Base-by-base conservation (phyloP, 2,888 invertebrate species). In the Thalpophila matura region DNA sequence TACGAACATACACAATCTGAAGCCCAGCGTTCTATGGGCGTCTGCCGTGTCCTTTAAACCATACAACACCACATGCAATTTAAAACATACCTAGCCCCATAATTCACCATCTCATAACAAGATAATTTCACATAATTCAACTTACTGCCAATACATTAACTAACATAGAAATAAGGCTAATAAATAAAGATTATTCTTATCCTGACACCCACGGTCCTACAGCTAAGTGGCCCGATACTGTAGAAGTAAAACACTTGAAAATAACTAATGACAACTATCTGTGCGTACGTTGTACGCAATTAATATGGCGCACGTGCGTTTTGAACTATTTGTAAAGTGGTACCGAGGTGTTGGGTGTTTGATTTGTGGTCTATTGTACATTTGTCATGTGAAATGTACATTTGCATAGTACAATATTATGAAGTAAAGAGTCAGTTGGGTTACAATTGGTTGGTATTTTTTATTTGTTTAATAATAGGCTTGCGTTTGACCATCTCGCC, bases 251-350 rank as follows among this genome's bases (percentile, higher is more conserved):
- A 86, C 85, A 85, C 82, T 81, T 73, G 77, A 76, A 83, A 81
- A 84, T 89, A 87, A 90, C 82, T 85, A 90, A 91, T 91, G 89
- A 74, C 64, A 29, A 80, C 88, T 83, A 87, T 91, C 84, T 75
- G 69, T 72, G 74, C 70, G 78, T 85, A 86, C 86, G 85, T 81
- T 88, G 92, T 91, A 81, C 54, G 74, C 86, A 82, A 92, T 92
- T 91, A 91, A 91, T 92, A 90, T 84, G 58, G 75, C 79, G 90
- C 92, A 91, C 92, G 92, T 91, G 91, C 90, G 74, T 84, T 33
- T 18, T 12, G 40, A 16, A 16, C 26, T 29, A 33, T 56, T 78
- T 26, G 53, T 57, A 38, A 40, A 7, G 49, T 42, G 61, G 63
- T 62, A 46, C 35, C 42, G 18, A 43, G 65, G 74, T 80, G 74